Evolutionary conservation across 2,888 invertebrate genomes (phyloP), one percentile per base, ranked within the genome.

Genomic region (Diaphora mendica): DNA sequence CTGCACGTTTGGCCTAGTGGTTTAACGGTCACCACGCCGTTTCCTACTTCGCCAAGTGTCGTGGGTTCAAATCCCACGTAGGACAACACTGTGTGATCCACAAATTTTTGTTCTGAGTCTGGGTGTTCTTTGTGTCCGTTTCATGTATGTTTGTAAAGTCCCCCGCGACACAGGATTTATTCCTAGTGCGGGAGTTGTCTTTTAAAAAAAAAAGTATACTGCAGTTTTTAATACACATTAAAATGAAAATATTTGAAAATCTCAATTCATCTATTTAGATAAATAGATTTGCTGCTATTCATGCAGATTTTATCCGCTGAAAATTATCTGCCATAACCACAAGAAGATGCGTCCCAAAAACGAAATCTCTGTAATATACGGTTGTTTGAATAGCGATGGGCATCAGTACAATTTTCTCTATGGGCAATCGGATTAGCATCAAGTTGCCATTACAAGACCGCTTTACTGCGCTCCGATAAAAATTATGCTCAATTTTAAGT

Each of bases 371-470:
- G 72, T 73, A 68, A 89, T 89, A 89, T 88, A 91, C 89, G 87
- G 87, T 85, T 86, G 79, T 88, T 88, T 87, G 84, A 91, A 90
- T 88, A 88, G 87, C 90, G 82, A 87, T 86, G 89, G 90, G 88
- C 85, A 79, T 87, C 90, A 89, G 91, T 91, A 88, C 91, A 91
- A 92, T 88, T 91, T 89, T 87, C 86, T 87, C 82, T 89, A 94
- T 92, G 90, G 93, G 86, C 93, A 82, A 94, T 95, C 87, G 91
- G 91, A 95, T 94, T 94, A 94, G 92, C 94, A 95, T 94, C 88
- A 89, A 84, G 80, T 82, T 76, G 89, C 93, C 90, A 92, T 94
- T 91, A 93, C 89, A 89, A 84, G 86, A 80, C 80, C 85, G 80
- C 85, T 87, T 82, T 79, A 85, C 85, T 86, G 83, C 83, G 82